These are phyloP conservation scores for Sapajus apella DNA, from an alignment of 2,113 vertebrate genomes.

Conservation along the genomic window DNA sequence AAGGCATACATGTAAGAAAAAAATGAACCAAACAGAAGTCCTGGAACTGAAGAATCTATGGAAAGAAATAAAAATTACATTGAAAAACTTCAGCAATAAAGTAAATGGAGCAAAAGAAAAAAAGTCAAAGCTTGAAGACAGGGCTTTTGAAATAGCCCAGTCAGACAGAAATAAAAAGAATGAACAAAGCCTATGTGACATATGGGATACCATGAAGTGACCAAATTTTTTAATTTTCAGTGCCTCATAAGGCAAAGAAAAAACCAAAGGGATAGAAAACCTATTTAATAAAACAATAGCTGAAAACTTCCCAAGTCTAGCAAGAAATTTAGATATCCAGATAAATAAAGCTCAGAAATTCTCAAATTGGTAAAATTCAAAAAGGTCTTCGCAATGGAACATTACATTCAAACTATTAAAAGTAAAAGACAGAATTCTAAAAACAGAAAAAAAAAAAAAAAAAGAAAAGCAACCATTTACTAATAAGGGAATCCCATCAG, in stretches of 20 bases:
- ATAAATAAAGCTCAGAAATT: background rate
- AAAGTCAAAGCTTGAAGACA: background rate
- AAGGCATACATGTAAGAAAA: background rate
- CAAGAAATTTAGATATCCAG: background rate
- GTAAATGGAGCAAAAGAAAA: background rate
- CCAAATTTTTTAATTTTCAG: background rate
- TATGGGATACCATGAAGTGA: background rate
- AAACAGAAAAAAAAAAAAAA: background rate
- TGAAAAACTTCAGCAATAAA: background rate
- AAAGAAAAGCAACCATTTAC: background rate
- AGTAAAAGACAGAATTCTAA: background rate
- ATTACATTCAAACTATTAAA: background rate
- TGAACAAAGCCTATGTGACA: background rate
- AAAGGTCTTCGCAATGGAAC: background rate
- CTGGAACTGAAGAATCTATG: background rate
- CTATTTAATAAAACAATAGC: background rate
- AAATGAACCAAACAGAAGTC: background rate
- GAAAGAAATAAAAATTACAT: background rate
- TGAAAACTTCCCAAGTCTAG: background rate
- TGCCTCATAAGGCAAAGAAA: background rate
- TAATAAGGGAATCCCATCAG: background rate
- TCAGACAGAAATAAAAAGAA: background rate
- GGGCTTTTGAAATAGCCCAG: background rate
- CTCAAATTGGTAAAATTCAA: background rate
- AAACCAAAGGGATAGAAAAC: background rate